phyloP scores from a whole-genome alignment of 2,113 vertebrate genomes.

The Picathartes gymnocephalus region DNA sequence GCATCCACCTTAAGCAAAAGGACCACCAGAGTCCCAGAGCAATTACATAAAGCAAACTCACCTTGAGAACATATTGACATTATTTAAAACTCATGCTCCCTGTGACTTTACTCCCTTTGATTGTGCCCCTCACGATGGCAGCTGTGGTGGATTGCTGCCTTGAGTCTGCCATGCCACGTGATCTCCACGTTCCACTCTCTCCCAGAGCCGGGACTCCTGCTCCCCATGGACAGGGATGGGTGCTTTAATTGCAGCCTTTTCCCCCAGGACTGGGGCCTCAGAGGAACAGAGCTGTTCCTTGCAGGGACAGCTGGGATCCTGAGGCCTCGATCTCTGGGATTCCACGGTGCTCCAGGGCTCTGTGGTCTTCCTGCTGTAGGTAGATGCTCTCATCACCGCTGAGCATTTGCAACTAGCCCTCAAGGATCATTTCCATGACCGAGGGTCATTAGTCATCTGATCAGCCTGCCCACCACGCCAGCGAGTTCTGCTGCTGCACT shows the following conservation, averaged over 20 bases:
- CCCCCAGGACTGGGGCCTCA: neutral
- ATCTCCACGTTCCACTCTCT: accelerated
- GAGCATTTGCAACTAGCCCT: neutral
- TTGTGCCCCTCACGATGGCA: accelerated
- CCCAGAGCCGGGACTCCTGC: accelerated
- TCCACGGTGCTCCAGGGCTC: accelerated
- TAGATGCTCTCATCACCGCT: accelerated
- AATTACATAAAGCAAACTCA: neutral
- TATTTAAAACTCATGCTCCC: neutral
- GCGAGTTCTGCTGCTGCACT: neutral
- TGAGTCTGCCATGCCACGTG: accelerated
- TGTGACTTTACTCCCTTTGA: neutral
- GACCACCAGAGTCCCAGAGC: accelerated
- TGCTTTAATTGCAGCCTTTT: neutral
- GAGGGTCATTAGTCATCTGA: neutral
- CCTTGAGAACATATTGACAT: neutral
- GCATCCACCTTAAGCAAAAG: neutral
- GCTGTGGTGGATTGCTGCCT: neutral
- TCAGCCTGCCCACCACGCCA: neutral
- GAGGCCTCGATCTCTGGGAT: neutral
- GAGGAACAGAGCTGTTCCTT: neutral
- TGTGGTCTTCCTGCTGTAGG: neutral
- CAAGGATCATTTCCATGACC: neutral
- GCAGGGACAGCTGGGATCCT: neutral
- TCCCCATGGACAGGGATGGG: neutral